phyloP scores from a whole-genome alignment of 64 coral and sea anemone genomes.

The Pocillopora verrucosa region DNA sequence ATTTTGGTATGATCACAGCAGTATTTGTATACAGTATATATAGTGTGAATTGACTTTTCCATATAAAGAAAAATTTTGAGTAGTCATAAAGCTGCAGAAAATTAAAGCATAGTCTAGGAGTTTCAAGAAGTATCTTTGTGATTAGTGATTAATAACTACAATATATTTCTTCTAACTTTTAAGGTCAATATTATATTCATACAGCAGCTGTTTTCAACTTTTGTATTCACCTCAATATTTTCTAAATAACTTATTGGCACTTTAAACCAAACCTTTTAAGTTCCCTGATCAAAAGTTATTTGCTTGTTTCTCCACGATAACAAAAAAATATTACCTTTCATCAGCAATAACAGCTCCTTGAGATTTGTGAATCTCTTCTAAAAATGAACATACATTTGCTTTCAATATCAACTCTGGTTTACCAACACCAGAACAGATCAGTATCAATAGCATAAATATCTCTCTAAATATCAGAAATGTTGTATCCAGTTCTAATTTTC shows the following conservation, averaged over 20 bases:
- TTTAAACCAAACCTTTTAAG: not conserved
- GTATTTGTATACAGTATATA: no score
- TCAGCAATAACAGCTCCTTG: conserved; percentile 35
- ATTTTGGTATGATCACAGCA: no score
- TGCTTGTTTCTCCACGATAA: not conserved
- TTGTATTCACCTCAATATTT: not conserved
- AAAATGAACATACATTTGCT: not conserved
- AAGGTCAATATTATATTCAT: no score
- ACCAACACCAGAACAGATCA: not conserved
- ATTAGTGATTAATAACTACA: no score
- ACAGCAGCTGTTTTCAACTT: not conserved
- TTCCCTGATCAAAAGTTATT: not conserved
- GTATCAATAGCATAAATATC: not conserved
- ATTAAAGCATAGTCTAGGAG: no score
- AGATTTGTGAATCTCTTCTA: conserved; percentile 46
- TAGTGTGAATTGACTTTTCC: no score
- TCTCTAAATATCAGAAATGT: no score
- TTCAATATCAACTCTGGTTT: not conserved
- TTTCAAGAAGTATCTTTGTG: no score
- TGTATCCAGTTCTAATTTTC: no score
- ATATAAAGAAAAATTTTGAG: no score
- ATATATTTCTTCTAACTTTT: no score
- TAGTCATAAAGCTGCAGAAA: no score
- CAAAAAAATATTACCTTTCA: not conserved
- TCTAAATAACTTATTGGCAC: not conserved